Percentiles rank a stretch among this genome's conserved stretches.
Evolutionary conservation across 2,113 vertebrate species (phyloP).

Genomic region (Phyllostomus hastatus): DNA sequence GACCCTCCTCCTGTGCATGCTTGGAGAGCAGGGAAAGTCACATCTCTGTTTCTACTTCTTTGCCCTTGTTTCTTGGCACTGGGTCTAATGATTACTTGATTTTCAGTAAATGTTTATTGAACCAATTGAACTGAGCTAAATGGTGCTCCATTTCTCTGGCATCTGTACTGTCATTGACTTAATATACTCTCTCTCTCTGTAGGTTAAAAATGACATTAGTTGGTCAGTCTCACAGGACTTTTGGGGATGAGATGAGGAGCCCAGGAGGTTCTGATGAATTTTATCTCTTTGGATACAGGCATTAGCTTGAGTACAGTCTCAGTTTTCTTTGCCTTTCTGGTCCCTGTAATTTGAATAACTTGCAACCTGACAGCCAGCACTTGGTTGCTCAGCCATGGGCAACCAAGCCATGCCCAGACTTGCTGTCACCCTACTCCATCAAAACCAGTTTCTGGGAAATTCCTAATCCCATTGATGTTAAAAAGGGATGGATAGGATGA

Average conservation of each 20-base stretch:
- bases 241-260: not conserved
- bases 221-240: not conserved
- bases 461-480: not conserved
- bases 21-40: not conserved
- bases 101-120: not conserved
- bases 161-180: not conserved
- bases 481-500: not conserved
- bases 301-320: not conserved
- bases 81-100: not conserved
- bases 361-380: not conserved
- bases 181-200: not conserved
- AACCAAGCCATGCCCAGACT: not conserved
- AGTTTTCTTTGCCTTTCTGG: not conserved
- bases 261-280: not conserved
- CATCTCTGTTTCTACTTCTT: not conserved
- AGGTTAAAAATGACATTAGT: not conserved
- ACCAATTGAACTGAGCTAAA: not conserved
- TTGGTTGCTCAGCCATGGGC: not conserved
- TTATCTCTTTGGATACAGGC: not conserved
- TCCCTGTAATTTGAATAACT: not conserved
- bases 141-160: not conserved
- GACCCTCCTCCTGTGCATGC: not conserved
- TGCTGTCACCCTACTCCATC: not conserved
- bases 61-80: not conserved
- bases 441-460: not conserved